Evolutionary conservation across 2,113 vertebrate genomes (phyloP).

Genomic region (Festucalex cinctus): DNA sequence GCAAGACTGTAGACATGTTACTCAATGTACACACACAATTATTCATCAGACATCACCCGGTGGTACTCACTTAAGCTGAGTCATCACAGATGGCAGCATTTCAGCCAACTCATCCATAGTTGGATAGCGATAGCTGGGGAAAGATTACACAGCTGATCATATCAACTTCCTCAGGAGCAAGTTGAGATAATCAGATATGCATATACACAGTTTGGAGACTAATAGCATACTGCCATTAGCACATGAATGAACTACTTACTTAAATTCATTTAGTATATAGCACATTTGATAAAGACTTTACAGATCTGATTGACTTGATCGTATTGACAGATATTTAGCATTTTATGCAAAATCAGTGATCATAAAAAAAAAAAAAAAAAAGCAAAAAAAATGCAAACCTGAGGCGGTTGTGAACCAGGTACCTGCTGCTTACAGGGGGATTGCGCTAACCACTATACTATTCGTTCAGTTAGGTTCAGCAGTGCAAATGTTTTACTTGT

Average conservation of each 20-base stretch:
- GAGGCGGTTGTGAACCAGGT: too few species aligned
- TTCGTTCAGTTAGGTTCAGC: too few species aligned
- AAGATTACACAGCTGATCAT: neutral
- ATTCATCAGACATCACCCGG: constrained; percentile 7
- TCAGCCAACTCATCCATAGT: constrained; percentile 93
- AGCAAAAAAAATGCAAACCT: too few species aligned
- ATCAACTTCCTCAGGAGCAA: neutral
- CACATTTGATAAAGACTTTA: too few species aligned
- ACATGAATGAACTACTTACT: too few species aligned
- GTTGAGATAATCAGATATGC: neutral
- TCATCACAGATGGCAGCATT: constrained; percentile 90
- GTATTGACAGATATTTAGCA: too few species aligned
- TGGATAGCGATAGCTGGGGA: constrained; percentile 87
- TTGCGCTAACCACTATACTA: too few species aligned
- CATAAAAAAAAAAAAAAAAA: too few species aligned
- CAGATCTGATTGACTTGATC: too few species aligned
- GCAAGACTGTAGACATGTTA: neutral
- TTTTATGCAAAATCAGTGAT: too few species aligned
- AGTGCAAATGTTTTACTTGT: too few species aligned
- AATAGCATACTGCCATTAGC: constrained; percentile 14
- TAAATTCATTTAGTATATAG: neutral
- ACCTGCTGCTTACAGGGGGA: too few species aligned
- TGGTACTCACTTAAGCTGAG: constrained; percentile 83
- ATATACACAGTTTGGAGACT: constrained; percentile 3
- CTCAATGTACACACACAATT: constrained; percentile 6